Evolutionary conservation across 2,888 invertebrate species (phyloP).

Genomic region (Phyto melanocephala): DNA sequence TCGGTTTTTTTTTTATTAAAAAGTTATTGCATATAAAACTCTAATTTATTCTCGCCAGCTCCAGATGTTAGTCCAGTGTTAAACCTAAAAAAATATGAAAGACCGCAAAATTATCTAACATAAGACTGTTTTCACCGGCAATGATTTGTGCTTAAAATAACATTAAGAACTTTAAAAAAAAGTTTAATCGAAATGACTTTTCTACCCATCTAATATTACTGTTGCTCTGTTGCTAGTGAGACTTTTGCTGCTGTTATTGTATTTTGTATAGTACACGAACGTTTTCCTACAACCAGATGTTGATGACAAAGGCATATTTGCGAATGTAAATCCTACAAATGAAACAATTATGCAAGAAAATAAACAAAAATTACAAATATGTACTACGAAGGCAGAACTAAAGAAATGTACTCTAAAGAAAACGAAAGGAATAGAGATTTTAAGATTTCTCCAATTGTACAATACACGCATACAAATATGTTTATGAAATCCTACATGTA

Average conservation of each 20-base stretch:
- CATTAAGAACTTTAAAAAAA: no score
- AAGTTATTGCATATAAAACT: no score
- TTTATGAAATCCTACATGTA: background rate
- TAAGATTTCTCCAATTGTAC: background rate
- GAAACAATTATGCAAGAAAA: conserved; percentile 72
- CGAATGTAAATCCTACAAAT: conserved; percentile 76
- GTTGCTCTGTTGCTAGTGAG: conserved; percentile 1
- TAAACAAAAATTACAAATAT: conserved; percentile 18
- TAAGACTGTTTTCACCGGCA: no score
- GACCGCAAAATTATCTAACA: no score
- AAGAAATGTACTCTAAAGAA: background rate
- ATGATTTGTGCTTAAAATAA: no score
- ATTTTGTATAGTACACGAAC: conserved; percentile 60
- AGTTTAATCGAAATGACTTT: background rate
- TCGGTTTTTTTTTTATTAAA: no score
- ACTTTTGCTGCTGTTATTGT: conserved; percentile 22
- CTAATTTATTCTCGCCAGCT: no score
- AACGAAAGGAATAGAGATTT: background rate
- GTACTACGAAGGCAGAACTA: background rate
- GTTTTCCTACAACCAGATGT: conserved; percentile 47
- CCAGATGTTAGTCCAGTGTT: no score
- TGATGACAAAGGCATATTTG: conserved; percentile 72
- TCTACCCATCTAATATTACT: background rate
- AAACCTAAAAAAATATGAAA: no score
- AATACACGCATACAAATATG: background rate